Base-by-base conservation (phyloP, 1,140 invertebrate genomes). In the Eupeodes corollae region DNA sequence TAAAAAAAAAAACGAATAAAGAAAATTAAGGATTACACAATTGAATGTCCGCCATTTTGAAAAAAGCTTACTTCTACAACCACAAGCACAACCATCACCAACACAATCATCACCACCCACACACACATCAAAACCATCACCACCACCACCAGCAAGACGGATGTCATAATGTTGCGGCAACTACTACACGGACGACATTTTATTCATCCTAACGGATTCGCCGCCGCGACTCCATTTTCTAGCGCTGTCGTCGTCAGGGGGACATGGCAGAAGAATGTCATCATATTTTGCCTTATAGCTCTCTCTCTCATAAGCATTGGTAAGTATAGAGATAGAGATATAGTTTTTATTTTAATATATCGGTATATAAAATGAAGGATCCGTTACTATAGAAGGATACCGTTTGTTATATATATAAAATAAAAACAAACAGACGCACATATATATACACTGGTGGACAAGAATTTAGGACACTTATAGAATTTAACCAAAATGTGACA, bases 21-120 rank as follows among this genome's bases (percentile, higher is more conserved):
- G 11, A 37, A 37, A 37, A 5, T 14, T 26, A 26, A 26, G 21
- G 21, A 26, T 26, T 26, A 26, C 21, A 26, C 21, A 13, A 18
- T 46, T 46, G 44, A 39, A 46, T 46, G 44, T 46, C 44, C 19
- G 44, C 44, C 44, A 46, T 46, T 46, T 46, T 46, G 32, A 37
- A 46, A 37, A 37, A 19, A 11, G 21, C 21, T 26, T 8, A 26
- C 21, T 26, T 5, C 21, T 26, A 26, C 21, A 26, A 26, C 21
- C 21, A 26, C 21, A 26, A 26, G 21, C 21, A 26, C 11, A 42
- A 21, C 26, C 21, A 32, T 6, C 42, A 33, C 21, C 42, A 32
- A 8, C 30, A 26, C 19, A 30, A 32, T n/a, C 42, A 44, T 40
- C 19, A 30, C 26, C 15, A 26, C 21, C 21, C 21, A 26, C 21